Percentiles rank a stretch among this genome's conserved stretches.
These are phyloP conservation scores for Actinostola sp. DNA, from an alignment of 92 coral and sea anemone species.

Conservation along the genomic window DNA sequence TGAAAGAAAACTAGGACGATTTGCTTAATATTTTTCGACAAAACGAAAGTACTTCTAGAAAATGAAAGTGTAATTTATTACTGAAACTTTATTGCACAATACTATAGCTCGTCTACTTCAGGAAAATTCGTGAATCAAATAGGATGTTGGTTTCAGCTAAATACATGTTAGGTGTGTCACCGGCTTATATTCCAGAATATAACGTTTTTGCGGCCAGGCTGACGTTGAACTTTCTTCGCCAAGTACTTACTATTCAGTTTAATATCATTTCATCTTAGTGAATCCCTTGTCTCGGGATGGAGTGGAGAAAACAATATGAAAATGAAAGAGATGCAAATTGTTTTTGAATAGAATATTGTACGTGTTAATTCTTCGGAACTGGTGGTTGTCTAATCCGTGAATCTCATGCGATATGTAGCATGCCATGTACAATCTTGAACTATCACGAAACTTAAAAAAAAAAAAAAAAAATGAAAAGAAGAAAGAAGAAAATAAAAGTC, in stretches of 20 bases:
- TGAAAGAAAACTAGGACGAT: not conserved
- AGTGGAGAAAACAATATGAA: no score
- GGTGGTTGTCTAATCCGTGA: no score
- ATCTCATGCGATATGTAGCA: no score
- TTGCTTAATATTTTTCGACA: not conserved
- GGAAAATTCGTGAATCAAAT: constrained; percentile 6
- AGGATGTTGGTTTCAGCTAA: constrained; percentile 24
- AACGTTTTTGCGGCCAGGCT: not conserved
- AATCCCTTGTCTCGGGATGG: no score
- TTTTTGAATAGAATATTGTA: no score
- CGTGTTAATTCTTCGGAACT: no score
- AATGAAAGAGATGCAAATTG: no score
- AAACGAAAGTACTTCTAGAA: constrained; percentile 33
- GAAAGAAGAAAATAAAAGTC: no score
- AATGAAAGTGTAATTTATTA: constrained; percentile 9
- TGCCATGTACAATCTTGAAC: no score
- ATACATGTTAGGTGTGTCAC: constrained; percentile 14
- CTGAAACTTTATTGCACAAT: constrained; percentile 19
- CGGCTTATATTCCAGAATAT: not conserved
- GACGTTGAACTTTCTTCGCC: constrained; percentile 2
- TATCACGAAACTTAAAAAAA: no score
- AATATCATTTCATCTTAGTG: no score
- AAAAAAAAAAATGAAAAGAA: no score
- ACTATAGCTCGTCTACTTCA: not conserved
- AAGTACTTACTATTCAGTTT: not conserved